Base-by-base conservation (phyloP, 2,888 invertebrate species). In the Philhelius pedissequus region DNA sequence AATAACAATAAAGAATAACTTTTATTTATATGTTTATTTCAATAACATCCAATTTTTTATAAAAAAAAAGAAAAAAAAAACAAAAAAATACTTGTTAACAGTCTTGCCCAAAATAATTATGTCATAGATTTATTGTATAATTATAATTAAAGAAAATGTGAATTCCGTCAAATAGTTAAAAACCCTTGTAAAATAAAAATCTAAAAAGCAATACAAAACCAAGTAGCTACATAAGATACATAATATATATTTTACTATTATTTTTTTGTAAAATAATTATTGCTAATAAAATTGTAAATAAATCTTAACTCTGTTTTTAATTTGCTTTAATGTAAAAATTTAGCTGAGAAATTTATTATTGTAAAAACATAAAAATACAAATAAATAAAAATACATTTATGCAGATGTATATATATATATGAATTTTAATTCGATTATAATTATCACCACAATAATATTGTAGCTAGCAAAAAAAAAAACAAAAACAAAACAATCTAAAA, bases 391-490 rank as follows among this genome's bases (percentile, higher is more conserved):
- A 54, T 35, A 45, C 18, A 27, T 22, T n/a, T 30, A 43, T 43
- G 6, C 27, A 40, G 13, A 68, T 64, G n/a, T 15, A 7, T 60
- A 64, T 43, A 68, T 64, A 18, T 15, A 7, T 60, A 64, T 43
- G 15, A 74, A 64, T 11, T 58, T 27, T 35, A 50, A 38, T 35
- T 74, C 27, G 56, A 54, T 48, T 43, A 43, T 27, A 60, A 35
- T 20, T 18, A 38, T 64, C 50, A 77, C 50, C 73, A 54, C 56
- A 75, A 75, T 32, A 69, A 64, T 69, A 56, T 64, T 74, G 82
- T 83, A 83, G 83, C 58, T 83, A 83, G 83, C 82, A 73, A 82
- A 82, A 73, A 54, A 77, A 40, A 64, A 20, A 27, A 13, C 18
- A 7, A 64, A n/a, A 54, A 22, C 60, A 7, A 73, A 18, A 48